phyloP scores from a whole-genome alignment of 37 sponge, comb jelly and placozoan species.

The Amphimedon queenslandica region DNA sequence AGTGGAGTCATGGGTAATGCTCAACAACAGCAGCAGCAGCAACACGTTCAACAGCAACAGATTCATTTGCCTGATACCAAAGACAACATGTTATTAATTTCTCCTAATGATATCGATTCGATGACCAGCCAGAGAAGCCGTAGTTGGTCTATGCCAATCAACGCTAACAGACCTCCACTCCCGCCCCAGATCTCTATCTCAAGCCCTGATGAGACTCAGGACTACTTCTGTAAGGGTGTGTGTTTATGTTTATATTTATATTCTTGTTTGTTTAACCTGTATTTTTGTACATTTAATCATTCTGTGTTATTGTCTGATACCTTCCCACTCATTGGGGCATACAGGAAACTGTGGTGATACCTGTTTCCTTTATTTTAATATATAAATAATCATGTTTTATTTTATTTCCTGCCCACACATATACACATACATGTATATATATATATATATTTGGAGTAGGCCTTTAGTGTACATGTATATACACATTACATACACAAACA shows the following conservation, averaged over 20 bases:
- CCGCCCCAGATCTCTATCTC: constrained; percentile 56
- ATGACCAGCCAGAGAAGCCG: constrained; percentile 1
- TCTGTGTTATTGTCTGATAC: too few species aligned
- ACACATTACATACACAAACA: too few species aligned
- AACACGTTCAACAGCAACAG: too few species aligned
- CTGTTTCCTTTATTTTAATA: too few species aligned
- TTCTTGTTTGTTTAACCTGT: not conserved
- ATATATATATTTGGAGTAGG: too few species aligned
- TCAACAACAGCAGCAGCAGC: not conserved
- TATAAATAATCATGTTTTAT: too few species aligned
- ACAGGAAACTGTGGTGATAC: too few species aligned
- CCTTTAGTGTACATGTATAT: too few species aligned
- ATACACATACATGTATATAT: too few species aligned
- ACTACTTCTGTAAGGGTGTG: constrained; percentile 4
- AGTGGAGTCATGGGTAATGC: not conserved
- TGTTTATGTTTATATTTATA: not conserved
- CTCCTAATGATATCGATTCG: not conserved
- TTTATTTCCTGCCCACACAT: too few species aligned
- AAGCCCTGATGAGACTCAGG: constrained; percentile 45
- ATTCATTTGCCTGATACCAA: constrained; percentile 1
- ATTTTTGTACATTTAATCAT: not conserved
- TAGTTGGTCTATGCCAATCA: constrained; percentile 48
- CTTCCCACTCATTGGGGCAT: too few species aligned
- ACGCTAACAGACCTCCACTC: constrained; percentile 6
- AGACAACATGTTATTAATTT: not conserved